These are phyloP conservation scores for Malacoctenus gilli DNA, from an alignment of 2,797 vertebrate genomes.

Conservation along the genomic window DNA sequence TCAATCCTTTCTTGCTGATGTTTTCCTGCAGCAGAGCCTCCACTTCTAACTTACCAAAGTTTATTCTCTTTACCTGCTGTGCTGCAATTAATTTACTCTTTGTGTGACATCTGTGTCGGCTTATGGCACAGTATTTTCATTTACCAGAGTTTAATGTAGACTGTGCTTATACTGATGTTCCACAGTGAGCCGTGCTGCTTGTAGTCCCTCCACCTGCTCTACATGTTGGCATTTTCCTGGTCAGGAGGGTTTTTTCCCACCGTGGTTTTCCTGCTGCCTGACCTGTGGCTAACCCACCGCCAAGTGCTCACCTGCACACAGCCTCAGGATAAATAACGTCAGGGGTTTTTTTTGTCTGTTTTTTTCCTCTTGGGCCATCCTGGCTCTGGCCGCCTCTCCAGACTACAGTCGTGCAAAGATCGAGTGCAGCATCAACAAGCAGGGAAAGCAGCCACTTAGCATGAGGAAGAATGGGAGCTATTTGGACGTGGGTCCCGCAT, in stretches of 20 bases:
- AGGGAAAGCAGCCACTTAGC: conserved; percentile 39
- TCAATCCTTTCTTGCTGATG: no score
- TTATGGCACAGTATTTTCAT: no score
- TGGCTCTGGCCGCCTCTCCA: conserved; percentile 24
- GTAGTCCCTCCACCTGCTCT: not conserved
- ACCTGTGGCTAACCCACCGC: conserved; percentile 30
- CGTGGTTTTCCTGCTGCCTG: conserved; percentile 37
- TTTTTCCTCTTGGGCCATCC: conserved; percentile 18
- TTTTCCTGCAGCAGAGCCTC: no score
- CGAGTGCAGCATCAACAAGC: conserved; percentile 6
- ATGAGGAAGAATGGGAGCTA: conserved; percentile 55
- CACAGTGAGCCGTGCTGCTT: not conserved
- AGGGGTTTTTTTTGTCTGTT: no score
- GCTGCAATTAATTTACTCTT: no score
- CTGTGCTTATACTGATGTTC: no score
- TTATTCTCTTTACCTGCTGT: no score
- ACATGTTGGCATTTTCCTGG: conserved; percentile 11
- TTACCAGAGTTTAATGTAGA: no score
- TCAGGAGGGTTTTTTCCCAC: conserved; percentile 13
- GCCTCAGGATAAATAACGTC: conserved; percentile 30
- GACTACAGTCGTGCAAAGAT: conserved; percentile 8
- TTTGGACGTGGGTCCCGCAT: conserved; percentile 40
- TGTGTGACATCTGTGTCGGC: no score
- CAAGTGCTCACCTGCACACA: conserved; percentile 43
- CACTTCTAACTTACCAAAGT: no score